phyloP scores from a whole-genome alignment of 2,113 vertebrate genomes.

The Macaca fascicularis region DNA sequence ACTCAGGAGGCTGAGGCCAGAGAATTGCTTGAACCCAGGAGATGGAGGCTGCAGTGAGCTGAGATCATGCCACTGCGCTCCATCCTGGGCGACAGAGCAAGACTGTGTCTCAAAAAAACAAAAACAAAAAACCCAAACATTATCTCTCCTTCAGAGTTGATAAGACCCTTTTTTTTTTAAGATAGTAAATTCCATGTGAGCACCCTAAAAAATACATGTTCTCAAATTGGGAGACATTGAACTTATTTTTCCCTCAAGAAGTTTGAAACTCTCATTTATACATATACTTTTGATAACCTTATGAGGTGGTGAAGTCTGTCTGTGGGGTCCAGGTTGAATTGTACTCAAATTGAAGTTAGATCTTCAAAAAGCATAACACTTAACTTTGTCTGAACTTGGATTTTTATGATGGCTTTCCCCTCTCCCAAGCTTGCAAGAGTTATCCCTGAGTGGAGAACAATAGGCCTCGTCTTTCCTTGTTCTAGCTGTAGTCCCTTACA shows the following conservation, averaged over 20 bases:
- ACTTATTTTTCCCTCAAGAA: slow-evolving; percentile 3
- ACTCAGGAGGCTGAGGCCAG: neutral
- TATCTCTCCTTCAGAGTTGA: neutral
- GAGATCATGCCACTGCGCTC: neutral
- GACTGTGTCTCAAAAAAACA: neutral
- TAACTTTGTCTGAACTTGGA: slow-evolving; percentile 1
- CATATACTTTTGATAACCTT: neutral
- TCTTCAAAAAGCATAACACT: slow-evolving; percentile 33
- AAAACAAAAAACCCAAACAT: neutral
- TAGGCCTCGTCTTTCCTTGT: neutral
- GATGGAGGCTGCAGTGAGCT: neutral
- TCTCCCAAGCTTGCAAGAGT: neutral
- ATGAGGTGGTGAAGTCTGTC: neutral
- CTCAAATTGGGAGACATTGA: neutral
- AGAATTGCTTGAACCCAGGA: neutral
- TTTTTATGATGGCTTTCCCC: neutral
- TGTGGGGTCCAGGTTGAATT: neutral
- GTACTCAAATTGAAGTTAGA: slow-evolving; percentile 28
- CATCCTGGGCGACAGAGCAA: neutral
- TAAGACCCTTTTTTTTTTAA: slow-evolving; percentile 28
- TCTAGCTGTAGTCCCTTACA: neutral
- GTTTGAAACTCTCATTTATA: neutral
- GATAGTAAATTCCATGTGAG: neutral
- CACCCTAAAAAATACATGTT: neutral
- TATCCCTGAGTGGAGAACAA: neutral